Base-by-base conservation (phyloP, 2,888 invertebrate species). In the Pachymerium ferrugineum region DNA sequence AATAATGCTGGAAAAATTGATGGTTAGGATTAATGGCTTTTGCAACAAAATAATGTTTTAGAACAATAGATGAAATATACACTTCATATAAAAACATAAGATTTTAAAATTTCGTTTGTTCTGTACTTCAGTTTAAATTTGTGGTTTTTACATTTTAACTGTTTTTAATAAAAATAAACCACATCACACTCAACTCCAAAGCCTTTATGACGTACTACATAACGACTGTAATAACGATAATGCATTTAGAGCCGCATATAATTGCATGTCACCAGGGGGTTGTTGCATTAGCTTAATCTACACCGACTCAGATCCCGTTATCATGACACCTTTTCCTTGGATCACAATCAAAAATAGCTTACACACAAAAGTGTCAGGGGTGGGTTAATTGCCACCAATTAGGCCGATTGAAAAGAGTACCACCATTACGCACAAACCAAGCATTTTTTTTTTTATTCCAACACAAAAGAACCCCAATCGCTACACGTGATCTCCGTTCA, bases 301-400 rank as follows among this genome's bases (percentile, higher is more conserved):
- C 47, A 47, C 47, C 47, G 22, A 16, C 47, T 22, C 16, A 16
- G 47, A 47, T 19, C 47, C 47, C 22, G 47, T 47, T 47, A 47
- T 47, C 47, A 47, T 47, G 47, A 47, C 47, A 47, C 47, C 47
- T 47, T 47, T 42, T 47, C 47, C n/a, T 47, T 47, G 47, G 47
- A 47, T 47, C 47, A 47, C 47, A 22, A 16, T 47, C 16, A 38
- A n/a, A n/a, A n/a, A n/a, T 12, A n/a, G 12, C n/a, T 16, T 47
- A 47, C n/a, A 47, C n/a, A n/a, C n/a, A 22, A 22, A 47, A 47
- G n/a, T 47, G 47, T 22, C 19, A 47, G 47, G 47, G 47, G 47
- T 6, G 19, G 47, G 47, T 47, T 47, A 47, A 47, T 47, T 47
- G 47, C 47, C 47, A 47, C 47, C 47, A 47, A 47, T 47, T 47